Evolutionary conservation across 2,888 invertebrate genomes (phyloP).

Genomic region (Dryadula phaetusa): DNA sequence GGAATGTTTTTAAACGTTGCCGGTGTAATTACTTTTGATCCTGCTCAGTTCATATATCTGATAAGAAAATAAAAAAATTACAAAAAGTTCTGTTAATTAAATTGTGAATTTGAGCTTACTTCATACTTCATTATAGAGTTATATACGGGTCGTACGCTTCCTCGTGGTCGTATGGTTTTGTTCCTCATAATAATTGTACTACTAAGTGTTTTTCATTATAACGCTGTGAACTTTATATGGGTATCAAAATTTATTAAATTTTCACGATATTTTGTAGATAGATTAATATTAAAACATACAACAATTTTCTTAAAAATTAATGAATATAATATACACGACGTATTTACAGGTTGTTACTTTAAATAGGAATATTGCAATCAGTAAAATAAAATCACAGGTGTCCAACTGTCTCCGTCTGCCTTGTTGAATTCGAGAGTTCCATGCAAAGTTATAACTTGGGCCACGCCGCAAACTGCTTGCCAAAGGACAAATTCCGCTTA

Average conservation of each 20-base stretch:
- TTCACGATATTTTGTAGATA: too few species aligned
- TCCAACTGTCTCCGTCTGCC: conserved; percentile 44
- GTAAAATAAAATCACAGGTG: conserved; percentile 57
- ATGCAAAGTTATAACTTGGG: conserved; percentile 60
- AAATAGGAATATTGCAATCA: conserved; percentile 5
- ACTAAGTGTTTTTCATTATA: too few species aligned
- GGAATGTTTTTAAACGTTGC: conserved; percentile 66
- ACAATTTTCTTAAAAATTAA: too few species aligned
- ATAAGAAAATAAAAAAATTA: conserved; percentile 71
- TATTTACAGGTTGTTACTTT: too few species aligned
- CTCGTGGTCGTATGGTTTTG: background rate
- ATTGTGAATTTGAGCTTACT: conserved; percentile 64
- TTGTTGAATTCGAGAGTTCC: conserved; percentile 56
- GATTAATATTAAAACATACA: too few species aligned
- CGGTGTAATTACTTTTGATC: conserved; percentile 75
- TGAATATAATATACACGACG: too few species aligned
- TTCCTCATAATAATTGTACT: background rate
- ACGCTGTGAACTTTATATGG: too few species aligned
- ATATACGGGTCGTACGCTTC: background rate
- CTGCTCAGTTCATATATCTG: conserved; percentile 73
- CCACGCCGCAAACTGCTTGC: conserved; percentile 67
- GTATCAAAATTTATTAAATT: too few species aligned
- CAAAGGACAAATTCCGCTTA: conserved; percentile 79
- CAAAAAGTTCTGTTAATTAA: conserved; percentile 74
- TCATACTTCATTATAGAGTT: conserved; percentile 47